phyloP scores from a whole-genome alignment of 1,140 invertebrate genomes.

The Nephila pilipes region DNA sequence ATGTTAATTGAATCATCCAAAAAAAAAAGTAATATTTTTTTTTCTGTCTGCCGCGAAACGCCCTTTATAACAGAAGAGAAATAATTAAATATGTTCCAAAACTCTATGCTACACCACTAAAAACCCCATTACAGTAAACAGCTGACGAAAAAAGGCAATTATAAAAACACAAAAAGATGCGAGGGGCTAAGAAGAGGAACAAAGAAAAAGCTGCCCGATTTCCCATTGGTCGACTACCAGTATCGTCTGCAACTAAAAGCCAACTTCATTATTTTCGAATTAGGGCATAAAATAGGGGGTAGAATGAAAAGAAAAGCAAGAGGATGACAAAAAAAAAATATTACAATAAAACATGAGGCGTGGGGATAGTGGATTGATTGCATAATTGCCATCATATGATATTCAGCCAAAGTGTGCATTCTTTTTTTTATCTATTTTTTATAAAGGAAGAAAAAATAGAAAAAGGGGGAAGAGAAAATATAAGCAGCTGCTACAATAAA shows the following conservation, averaged over 20 bases:
- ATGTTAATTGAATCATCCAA: background rate
- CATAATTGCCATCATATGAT: slow-evolving; percentile 52
- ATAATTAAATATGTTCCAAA: slow-evolving; percentile 46
- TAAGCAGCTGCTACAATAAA: background rate
- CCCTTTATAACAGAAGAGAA: background rate
- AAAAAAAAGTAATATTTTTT: background rate
- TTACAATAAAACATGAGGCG: slow-evolving; percentile 52
- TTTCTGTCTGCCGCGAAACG: background rate
- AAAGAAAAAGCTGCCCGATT: slow-evolving; percentile 55
- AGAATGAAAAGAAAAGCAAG: slow-evolving; percentile 20
- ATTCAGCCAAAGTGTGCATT: background rate
- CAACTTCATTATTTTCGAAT: slow-evolving; percentile 74
- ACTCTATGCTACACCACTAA: slow-evolving; percentile 44
- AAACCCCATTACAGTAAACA: slow-evolving; percentile 58
- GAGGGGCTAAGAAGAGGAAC: slow-evolving; percentile 5
- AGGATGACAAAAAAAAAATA: slow-evolving; percentile 40
- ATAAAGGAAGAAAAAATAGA: background rate
- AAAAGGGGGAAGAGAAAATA: background rate
- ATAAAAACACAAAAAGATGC: slow-evolving; percentile 57
- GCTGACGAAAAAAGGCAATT: slow-evolving; percentile 70
- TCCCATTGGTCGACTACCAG: slow-evolving; percentile 52
- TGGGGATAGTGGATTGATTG: slow-evolving; percentile 40
- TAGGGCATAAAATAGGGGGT: slow-evolving; percentile 43
- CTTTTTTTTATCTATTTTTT: background rate
- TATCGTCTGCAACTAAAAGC: slow-evolving; percentile 61